These are phyloP conservation scores for Streptopelia turtur DNA, from an alignment of 2,797 vertebrate genomes.

Conservation along the genomic window DNA sequence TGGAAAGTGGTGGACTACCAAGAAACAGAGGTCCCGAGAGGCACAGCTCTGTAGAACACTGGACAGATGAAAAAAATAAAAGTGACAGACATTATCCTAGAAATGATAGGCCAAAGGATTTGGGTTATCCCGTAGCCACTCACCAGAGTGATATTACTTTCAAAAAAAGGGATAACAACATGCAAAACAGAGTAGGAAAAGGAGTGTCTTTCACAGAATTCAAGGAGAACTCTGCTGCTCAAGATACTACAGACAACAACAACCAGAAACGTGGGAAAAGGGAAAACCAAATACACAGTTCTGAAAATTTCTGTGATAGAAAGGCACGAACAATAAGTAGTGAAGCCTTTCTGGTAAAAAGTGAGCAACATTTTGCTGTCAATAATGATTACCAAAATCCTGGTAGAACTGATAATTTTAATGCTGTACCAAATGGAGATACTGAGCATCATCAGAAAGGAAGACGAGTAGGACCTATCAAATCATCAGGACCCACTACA, in stretches of 20 bases:
- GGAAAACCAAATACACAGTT: slow-evolving; percentile 84
- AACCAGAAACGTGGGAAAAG: slow-evolving; percentile 86
- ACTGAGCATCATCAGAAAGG: slow-evolving; percentile 80
- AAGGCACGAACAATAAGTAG: slow-evolving; percentile 80
- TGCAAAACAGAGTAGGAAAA: slow-evolving; percentile 78
- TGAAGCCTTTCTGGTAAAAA: slow-evolving; percentile 80
- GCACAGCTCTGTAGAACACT: slow-evolving; percentile 78
- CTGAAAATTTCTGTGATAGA: slow-evolving; percentile 83
- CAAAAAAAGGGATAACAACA: slow-evolving; percentile 81
- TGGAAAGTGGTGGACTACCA: slow-evolving; percentile 78
- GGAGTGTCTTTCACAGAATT: slow-evolving; percentile 71
- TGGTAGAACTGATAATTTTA: slow-evolving; percentile 75
- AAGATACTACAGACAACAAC: slow-evolving; percentile 81
- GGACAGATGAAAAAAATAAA: slow-evolving; percentile 84
- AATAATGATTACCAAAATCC: slow-evolving; percentile 77
- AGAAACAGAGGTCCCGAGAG: slow-evolving; percentile 87
- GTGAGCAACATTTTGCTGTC: slow-evolving; percentile 79
- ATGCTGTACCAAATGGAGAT: slow-evolving; percentile 88
- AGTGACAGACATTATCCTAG: slow-evolving; percentile 77
- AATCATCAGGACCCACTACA: slow-evolving; percentile 75
- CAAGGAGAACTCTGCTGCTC: slow-evolving; percentile 78
- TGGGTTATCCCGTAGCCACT: slow-evolving; percentile 76
- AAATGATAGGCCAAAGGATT: slow-evolving; percentile 85
- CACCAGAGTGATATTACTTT: slow-evolving; percentile 78
- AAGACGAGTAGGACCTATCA: slow-evolving; percentile 92